A percentile compares a stretch with the other conserved stretches of the same genome.
These are phyloP conservation scores for Eulimnadia texana DNA, from an alignment of 1,140 invertebrate genomes.

Conservation along the genomic window DNA sequence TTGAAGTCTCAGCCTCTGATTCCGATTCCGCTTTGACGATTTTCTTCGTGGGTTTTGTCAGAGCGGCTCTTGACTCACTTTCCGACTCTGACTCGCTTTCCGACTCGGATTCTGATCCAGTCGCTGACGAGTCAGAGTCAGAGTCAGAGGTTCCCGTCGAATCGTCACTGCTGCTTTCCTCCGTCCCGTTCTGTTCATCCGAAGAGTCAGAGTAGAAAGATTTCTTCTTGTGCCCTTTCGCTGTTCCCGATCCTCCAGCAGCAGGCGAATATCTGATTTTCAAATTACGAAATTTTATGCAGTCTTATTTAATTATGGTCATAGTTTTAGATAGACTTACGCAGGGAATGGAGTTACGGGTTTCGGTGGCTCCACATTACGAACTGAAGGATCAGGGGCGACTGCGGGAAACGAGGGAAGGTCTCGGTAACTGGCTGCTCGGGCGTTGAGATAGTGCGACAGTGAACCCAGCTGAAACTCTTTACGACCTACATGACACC, in stretches of 20 bases:
- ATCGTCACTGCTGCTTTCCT: conserved; percentile 4
- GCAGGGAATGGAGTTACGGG: conserved; percentile 13
- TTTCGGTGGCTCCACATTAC: conserved; percentile 50
- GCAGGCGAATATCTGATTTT: conserved; percentile 19
- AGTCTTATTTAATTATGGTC: too few species aligned
- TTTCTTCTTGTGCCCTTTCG: conserved; percentile 31
- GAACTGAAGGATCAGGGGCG: conserved; percentile 57
- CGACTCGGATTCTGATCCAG: not conserved
- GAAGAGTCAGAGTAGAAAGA: conserved; percentile 36
- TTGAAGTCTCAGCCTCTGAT: conserved; percentile 12
- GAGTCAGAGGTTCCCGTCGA: not conserved
- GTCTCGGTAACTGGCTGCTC: conserved; percentile 71
- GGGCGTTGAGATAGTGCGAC: conserved; percentile 81
- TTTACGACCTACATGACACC: conserved; percentile 46
- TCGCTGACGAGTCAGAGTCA: conserved; percentile 7
- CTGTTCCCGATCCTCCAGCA: conserved; percentile 11
- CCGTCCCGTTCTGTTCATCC: conserved; percentile 10
- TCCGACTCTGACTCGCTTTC: conserved; percentile 13
- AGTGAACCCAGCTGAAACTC: conserved; percentile 87
- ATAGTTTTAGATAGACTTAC: conserved; percentile 14
- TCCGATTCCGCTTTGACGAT: conserved; percentile 17
- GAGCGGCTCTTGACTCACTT: conserved; percentile 18
- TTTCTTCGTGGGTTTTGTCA: conserved; percentile 22
- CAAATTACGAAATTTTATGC: not conserved
- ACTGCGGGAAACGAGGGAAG: conserved; percentile 69